Percentiles rank a stretch among this genome's conserved stretches.
Evolutionary conservation across 2,888 invertebrate genomes (phyloP).

Genomic region (Gisinianus flammeolus): DNA sequence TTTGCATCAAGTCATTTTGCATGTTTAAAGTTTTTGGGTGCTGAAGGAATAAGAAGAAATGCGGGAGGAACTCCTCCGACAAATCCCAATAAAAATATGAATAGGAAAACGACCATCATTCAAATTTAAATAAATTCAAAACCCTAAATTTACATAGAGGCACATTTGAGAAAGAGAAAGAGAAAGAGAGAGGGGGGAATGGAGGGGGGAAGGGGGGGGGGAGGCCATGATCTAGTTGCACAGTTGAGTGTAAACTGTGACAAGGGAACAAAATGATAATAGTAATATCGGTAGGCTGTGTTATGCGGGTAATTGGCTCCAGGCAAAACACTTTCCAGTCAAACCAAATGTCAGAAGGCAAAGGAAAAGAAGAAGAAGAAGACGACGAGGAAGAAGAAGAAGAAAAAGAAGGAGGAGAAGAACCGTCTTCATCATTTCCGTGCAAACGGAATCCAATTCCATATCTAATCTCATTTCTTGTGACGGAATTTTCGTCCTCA

Average conservation of each 20-base stretch:
- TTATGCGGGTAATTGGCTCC: too few species aligned
- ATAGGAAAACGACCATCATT: background rate
- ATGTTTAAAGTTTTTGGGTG: background rate
- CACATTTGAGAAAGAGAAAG: background rate
- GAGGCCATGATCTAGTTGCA: background rate
- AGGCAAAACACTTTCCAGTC: background rate
- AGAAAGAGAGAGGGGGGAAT: background rate
- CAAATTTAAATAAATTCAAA: too few species aligned
- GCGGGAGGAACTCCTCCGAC: too few species aligned
- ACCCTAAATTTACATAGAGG: background rate
- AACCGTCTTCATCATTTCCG: constrained; percentile 9
- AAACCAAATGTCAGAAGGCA: too few species aligned
- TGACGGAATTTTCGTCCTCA: background rate
- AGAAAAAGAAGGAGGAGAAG: too few species aligned
- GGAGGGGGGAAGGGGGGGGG: too few species aligned
- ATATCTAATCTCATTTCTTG: background rate
- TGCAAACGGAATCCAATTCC: constrained; percentile 4
- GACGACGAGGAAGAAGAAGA: too few species aligned
- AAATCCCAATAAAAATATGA: background rate
- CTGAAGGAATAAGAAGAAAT: background rate
- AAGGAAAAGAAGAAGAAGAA: too few species aligned
- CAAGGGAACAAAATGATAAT: background rate
- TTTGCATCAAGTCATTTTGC: background rate
- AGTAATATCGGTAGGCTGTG: too few species aligned
- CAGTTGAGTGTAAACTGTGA: background rate